Base-by-base conservation (phyloP, 2,888 invertebrate species). In the Platypus cylindrus region DNA sequence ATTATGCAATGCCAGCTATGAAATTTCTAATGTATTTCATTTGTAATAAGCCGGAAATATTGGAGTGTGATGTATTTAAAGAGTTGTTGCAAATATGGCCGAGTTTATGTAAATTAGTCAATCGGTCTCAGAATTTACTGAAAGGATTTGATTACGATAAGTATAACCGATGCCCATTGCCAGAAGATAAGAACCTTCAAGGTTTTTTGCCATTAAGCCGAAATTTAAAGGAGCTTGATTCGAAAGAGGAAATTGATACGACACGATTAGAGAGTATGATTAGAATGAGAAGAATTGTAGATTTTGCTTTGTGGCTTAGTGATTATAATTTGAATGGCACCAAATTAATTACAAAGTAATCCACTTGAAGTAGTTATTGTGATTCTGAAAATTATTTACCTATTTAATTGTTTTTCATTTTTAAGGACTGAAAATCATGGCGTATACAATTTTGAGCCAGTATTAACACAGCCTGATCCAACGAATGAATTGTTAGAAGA, bases 1-100 rank as follows among this genome's bases (percentile, higher is more conserved):
- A 71, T 54, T 72, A 75, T 44, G 75, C 78, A 7, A 62, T 84
- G 46, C 79, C 84, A 14, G 75, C 78, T 48, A 78, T 85, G 51
- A 81, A 82, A 63, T 68, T 85, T 50, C 70, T 80, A 56, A 64
- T 83, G 53, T 75, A 78, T 52, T 86, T 84, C 81, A 64, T 78
- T 45, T 60, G 60, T 47, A 62, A 67, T 43, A 68, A 72, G 43
- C 68, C 73, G 9, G 58, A 60, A 25, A 62, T 68, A 40, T 55
- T 75, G 40, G 59, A 63, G 37, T 64, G 68, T 43, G 53, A 60
- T 24, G 70, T 72, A 44, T 74, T 73, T 53, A 64, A 64, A 29
- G 65, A 67, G 38, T 64, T 71, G 31, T 66, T 75, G 27, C 78
- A 79, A 58, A 74, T 86, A 52, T 85, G 85, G 85, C 77, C 78